phyloP scores from a whole-genome alignment of 2,888 invertebrate species.

The Galeruca laticollis region DNA sequence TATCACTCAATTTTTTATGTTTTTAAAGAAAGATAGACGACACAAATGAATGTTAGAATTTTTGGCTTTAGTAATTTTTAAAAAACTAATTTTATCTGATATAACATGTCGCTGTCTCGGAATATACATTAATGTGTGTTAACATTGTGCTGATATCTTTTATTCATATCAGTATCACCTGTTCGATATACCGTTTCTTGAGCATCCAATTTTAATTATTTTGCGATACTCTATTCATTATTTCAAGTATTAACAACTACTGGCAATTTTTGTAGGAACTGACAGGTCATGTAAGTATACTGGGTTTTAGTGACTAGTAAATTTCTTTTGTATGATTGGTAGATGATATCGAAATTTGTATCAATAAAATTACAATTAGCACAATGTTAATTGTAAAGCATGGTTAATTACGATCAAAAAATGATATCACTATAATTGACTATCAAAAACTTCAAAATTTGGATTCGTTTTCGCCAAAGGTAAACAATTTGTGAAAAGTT shows the following conservation, averaged over 20 bases:
- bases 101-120: too few relatives aligned
- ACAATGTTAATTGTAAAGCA: neutral
- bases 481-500: neutral
- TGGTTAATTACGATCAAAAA: neutral
- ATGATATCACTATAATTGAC: neutral
- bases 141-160: too few relatives aligned
- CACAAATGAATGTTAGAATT: too few relatives aligned
- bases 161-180: too few relatives aligned
- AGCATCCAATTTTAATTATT: too few relatives aligned
- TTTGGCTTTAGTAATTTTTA: too few relatives aligned
- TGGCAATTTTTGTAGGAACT: constrained; percentile 15
- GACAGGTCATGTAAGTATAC: constrained; percentile 17
- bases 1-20: too few relatives aligned
- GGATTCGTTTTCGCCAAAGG: neutral
- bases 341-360: neutral
- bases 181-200: too few relatives aligned
- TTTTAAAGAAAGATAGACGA: too few relatives aligned
- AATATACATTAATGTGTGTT: too few relatives aligned
- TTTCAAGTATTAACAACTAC: neutral
- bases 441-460: neutral
- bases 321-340: constrained; percentile 1
- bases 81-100: too few relatives aligned
- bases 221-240: too few relatives aligned
- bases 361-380: neutral
- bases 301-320: constrained; percentile 8